Conservation (phyloP, 2,113 vertebrate genomes). For the Hemiprocne comata region DNA sequence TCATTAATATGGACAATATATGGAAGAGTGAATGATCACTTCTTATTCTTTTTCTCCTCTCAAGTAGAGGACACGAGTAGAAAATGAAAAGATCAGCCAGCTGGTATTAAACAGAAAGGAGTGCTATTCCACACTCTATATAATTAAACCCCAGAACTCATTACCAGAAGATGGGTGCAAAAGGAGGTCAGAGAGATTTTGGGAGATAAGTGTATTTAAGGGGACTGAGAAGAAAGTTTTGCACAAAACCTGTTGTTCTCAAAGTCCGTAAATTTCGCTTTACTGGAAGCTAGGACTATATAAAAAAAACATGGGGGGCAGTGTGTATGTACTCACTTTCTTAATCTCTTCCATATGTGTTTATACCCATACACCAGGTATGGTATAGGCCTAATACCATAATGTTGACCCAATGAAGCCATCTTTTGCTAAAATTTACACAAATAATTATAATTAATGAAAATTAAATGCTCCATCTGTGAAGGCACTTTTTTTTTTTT, state of each 20-base stretch:
- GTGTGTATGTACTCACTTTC: background rate
- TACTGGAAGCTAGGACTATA: background rate
- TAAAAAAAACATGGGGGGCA: background rate
- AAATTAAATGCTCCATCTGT: background rate
- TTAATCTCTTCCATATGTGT: background rate
- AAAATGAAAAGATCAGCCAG: background rate
- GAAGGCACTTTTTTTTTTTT: background rate
- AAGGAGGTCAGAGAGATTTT: background rate
- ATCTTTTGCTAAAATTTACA: background rate
- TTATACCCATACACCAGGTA: background rate
- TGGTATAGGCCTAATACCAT: background rate
- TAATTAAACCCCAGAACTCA: background rate
- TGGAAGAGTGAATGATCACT: background rate
- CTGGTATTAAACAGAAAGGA: background rate
- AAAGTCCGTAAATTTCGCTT: background rate
- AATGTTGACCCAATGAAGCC: background rate
- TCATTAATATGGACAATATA: constrained; percentile 6
- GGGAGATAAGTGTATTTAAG: background rate
- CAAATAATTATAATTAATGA: background rate
- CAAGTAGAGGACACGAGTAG: background rate
- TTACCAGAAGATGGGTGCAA: background rate
- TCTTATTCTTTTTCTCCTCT: constrained; percentile 8
- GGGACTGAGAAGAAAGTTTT: background rate
- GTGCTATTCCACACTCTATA: background rate
- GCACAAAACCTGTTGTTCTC: background rate